These are phyloP conservation scores for Drymodes brunneopygia DNA, from an alignment of 2,113 vertebrate genomes.

Conservation along the genomic window DNA sequence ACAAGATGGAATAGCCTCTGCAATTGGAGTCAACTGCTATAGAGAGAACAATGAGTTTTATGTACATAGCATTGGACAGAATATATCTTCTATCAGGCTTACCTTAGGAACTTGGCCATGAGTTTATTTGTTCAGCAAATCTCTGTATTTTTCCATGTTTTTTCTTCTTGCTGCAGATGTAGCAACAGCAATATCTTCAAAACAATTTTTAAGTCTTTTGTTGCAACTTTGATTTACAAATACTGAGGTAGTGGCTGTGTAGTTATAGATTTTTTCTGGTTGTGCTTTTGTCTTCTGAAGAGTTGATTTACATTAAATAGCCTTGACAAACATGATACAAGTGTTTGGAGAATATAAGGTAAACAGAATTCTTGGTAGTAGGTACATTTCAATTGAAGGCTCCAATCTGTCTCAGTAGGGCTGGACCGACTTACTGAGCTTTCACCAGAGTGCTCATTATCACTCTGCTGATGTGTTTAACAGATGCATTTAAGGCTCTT, in stretches of 20 bases:
- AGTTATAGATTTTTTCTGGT: background rate
- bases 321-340: background rate
- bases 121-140: background rate
- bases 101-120: background rate
- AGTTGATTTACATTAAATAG: conserved; percentile 1
- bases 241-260: background rate
- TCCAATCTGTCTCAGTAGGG: background rate
- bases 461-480: background rate
- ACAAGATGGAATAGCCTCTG: background rate
- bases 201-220: background rate
- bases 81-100: background rate
- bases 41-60: background rate
- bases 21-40: background rate
- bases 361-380: background rate
- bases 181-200: background rate
- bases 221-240: background rate
- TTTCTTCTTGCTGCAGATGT: background rate
- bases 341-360: background rate
- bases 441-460: background rate
- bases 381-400: background rate
- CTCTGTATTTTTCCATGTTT: background rate
- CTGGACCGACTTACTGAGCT: background rate
- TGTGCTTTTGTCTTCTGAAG: background rate
- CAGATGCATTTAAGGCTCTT: background rate
- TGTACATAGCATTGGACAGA: background rate